Base-by-base conservation (phyloP, 2,888 invertebrate genomes). In the Drosophila histrio region DNA sequence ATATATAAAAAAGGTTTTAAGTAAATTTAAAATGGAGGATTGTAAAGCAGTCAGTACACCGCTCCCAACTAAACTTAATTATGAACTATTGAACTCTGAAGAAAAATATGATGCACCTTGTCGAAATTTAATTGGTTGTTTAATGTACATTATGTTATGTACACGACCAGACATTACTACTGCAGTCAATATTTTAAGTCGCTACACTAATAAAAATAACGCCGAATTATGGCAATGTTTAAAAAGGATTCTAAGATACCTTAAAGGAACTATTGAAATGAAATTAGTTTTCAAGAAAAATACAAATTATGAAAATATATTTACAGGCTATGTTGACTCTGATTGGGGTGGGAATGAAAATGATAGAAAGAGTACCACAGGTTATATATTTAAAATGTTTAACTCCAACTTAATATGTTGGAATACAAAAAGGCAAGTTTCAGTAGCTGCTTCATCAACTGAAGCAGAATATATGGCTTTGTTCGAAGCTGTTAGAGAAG, bases 301-400 rank as follows among this genome's bases (percentile, higher is more conserved):
- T 22, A 1, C 11, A 22, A 7, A 41, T 11, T 22, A 5, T 7
- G 19, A 22, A 22, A 6, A 41, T n/a, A 22, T 41, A 21, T 22
- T 41, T 41, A 15, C 3, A 1, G 30, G 28, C 1, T 46, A 28
- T 19, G 44, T 28, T 8, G 44, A 44, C n/a, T n/a, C n/a, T n/a
- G n/a, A n/a, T n/a, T n/a, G n/a, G n/a, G n/a, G n/a, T n/a, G n/a
- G n/a, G n/a, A n/a, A n/a, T n/a, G n/a, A n/a, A n/a, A n/a, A n/a
- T n/a, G n/a, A n/a, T n/a, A n/a, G n/a, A n/a, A n/a, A n/a, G n/a
- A n/a, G n/a, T n/a, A n/a, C n/a, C n/a, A n/a, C 44, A 11, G 28
- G 44, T 9, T 39, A 21, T 6, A 11, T 39, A 15, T 44, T 44
- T 17, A 44, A 44, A 28, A 44, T 44, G 44, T 44, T 28, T 28